phyloP scores from a whole-genome alignment of 64 coral and sea anemone species.

The Exaiptasia diaphana region DNA sequence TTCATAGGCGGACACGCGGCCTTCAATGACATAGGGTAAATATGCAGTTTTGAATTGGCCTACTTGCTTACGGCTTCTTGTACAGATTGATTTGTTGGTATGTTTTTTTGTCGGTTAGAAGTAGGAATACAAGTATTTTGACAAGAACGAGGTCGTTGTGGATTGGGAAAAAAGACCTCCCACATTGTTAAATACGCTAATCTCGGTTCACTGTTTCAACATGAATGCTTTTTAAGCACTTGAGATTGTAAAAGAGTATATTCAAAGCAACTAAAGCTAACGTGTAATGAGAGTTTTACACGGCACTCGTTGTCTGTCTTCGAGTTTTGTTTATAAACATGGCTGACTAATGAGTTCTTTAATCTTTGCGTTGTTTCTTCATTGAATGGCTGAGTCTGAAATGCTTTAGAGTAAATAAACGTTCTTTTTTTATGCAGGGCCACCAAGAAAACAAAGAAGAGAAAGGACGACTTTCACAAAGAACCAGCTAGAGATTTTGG shows the following conservation, averaged over 20 bases:
- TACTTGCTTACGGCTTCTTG: too few relatives aligned
- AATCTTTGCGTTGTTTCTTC: too few relatives aligned
- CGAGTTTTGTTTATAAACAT: too few relatives aligned
- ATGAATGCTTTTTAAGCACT: slow-evolving; percentile 13
- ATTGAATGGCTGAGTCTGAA: neutral
- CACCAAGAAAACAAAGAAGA: slow-evolving; percentile 48
- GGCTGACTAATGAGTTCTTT: too few relatives aligned
- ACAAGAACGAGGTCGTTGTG: neutral
- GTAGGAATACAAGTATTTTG: neutral
- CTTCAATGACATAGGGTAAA: too few relatives aligned
- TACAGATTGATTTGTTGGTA: too few relatives aligned
- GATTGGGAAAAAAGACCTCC: neutral
- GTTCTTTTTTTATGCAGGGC: neutral
- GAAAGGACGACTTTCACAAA: slow-evolving; percentile 64
- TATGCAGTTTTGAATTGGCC: too few relatives aligned
- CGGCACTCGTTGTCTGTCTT: too few relatives aligned
- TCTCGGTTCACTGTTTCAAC: neutral
- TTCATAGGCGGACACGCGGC: too few relatives aligned
- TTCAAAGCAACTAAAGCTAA: neutral
- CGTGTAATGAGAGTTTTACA: too few relatives aligned
- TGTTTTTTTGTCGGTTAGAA: too few relatives aligned
- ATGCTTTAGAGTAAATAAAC: neutral
- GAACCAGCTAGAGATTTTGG: slow-evolving; percentile 55
- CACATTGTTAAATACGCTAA: neutral
- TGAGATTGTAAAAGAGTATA: neutral